Evolutionary conservation across 1,140 invertebrate genomes (phyloP).

Genomic region (Penaeus vannamei): DNA sequence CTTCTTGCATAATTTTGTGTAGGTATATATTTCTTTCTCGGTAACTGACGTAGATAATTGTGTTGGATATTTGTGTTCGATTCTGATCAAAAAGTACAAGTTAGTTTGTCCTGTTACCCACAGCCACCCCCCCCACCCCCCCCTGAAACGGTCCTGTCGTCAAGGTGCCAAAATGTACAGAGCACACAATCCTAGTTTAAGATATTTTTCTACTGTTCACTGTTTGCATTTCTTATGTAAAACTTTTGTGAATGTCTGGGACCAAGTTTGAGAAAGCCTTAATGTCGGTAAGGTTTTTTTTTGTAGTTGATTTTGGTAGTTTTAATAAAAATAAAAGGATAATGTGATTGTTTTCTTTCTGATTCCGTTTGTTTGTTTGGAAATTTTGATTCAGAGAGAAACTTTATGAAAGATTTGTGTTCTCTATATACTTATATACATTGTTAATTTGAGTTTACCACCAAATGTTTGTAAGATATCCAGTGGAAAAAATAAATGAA

Average conservation of each 20-base stretch:
- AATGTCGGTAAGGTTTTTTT: conserved; percentile 41
- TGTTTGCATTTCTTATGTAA: conserved; percentile 51
- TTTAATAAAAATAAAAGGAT: conserved; percentile 35
- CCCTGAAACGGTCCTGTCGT: neutral
- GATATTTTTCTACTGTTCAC: conserved; percentile 57
- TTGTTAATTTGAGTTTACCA: too few relatives aligned
- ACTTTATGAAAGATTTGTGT: too few relatives aligned
- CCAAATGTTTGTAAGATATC: too few relatives aligned
- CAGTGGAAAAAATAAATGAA: too few relatives aligned
- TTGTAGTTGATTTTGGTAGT: conserved; percentile 58
- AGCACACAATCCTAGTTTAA: conserved; percentile 54
- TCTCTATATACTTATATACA: too few relatives aligned
- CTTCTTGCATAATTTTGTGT: too few relatives aligned
- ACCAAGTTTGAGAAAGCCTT: conserved; percentile 49
- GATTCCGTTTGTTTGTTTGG: too few relatives aligned
- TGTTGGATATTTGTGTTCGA: neutral
- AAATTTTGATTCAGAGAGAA: too few relatives aligned
- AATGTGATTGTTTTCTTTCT: neutral
- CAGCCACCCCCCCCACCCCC: neutral
- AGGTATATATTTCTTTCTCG: too few relatives aligned
- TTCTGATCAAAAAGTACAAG: conserved; percentile 1
- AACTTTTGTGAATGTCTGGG: conserved; percentile 48
- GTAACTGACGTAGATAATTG: neutral
- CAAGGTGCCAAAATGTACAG: conserved; percentile 55
- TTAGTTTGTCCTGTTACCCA: neutral